A percentile compares a stretch with the other conserved stretches of the same genome.
Conservation (phyloP, 2,888 invertebrate species). For the Hesperia comma region DNA sequence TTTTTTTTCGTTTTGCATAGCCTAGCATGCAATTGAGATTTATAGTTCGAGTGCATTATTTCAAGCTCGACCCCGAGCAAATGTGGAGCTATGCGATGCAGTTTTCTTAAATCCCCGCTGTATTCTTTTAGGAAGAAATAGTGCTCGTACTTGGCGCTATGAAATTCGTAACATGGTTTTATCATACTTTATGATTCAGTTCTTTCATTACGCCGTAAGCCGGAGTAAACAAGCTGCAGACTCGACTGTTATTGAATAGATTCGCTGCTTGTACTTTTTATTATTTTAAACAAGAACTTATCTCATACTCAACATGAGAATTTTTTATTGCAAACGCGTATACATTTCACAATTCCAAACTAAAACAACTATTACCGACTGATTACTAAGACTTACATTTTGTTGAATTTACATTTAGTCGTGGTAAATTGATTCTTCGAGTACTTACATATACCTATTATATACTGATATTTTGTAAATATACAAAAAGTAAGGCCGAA, state of each 20-base stretch:
- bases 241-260: background rate
- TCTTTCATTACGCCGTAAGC: slow-evolving; percentile 1
- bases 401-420: too few relatives aligned
- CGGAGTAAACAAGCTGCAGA: slow-evolving; percentile 1
- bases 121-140: slow-evolving; percentile 20
- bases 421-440: too few relatives aligned
- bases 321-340: too few relatives aligned
- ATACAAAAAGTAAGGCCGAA: too few relatives aligned
- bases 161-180: slow-evolving; percentile 21
- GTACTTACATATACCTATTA: too few relatives aligned
- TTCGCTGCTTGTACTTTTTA: background rate
- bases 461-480: too few relatives aligned
- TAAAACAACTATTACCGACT: too few relatives aligned
- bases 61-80: slow-evolving; percentile 24
- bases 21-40: slow-evolving; percentile 39
- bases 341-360: too few relatives aligned
- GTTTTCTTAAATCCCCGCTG: slow-evolving; percentile 27
- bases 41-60: slow-evolving; percentile 32
- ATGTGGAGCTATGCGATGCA: slow-evolving; percentile 25
- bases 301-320: too few relatives aligned
- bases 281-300: background rate
- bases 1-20: slow-evolving; percentile 39
- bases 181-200: slow-evolving; percentile 14
- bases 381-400: too few relatives aligned
- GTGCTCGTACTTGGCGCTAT: slow-evolving; percentile 13